These are phyloP conservation scores for Atta cephalotes DNA, from an alignment of 1,140 invertebrate species.

Conservation along the genomic window DNA sequence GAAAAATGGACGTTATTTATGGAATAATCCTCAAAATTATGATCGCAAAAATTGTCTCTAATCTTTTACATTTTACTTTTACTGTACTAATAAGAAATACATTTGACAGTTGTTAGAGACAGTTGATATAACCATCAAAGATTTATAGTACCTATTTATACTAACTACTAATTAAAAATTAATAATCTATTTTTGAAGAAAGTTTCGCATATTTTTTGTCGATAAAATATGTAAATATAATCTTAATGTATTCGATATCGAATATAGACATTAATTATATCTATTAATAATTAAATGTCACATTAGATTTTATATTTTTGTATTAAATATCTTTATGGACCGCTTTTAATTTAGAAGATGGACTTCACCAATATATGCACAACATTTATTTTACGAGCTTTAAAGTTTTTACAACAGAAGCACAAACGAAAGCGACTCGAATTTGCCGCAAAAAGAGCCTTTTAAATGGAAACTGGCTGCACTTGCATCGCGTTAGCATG, in stretches of 20 bases:
- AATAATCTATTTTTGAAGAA: not conserved
- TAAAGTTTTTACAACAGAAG: conserved; percentile 52
- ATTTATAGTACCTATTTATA: not conserved
- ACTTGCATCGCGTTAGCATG: conserved; percentile 56
- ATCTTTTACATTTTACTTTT: not conserved
- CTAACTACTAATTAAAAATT: not conserved
- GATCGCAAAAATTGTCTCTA: not conserved
- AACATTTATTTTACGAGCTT: conserved; percentile 52
- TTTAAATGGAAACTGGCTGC: conserved; percentile 57
- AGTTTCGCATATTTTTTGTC: not conserved
- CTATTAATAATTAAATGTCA: not conserved
- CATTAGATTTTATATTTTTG: not conserved
- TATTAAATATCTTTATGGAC: conserved; percentile 24
- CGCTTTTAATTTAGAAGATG: conserved; percentile 39
- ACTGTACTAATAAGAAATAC: not conserved
- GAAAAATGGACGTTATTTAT: not conserved
- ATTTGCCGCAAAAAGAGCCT: conserved; percentile 55
- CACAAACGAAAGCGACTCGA: conserved; percentile 56
- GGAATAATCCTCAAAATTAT: not conserved
- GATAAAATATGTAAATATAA: not conserved
- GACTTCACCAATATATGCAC: not conserved
- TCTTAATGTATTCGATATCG: not conserved
- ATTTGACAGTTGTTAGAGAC: not conserved
- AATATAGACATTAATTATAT: not conserved
- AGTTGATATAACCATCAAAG: not conserved